phyloP scores from a whole-genome alignment of 2,113 vertebrate genomes.

The Triplophysa dalaica region DNA sequence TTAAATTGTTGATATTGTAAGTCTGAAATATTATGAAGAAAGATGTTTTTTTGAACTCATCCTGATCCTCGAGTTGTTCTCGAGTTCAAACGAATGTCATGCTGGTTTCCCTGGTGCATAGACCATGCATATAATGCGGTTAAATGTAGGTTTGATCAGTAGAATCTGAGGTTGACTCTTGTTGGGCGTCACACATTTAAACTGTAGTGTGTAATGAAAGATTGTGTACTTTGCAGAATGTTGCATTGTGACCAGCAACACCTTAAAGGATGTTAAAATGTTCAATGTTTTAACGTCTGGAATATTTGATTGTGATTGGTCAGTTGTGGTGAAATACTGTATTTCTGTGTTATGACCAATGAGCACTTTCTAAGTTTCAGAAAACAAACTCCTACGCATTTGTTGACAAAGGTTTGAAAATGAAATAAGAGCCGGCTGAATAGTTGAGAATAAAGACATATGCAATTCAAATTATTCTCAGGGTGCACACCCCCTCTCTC shows the following conservation, averaged over 20 bases:
- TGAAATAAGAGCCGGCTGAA: not conserved
- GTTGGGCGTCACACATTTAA: not conserved
- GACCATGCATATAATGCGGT: not conserved
- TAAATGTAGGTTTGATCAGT: slow-evolving; percentile 5
- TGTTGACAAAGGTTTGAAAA: not conserved
- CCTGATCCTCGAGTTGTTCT: not conserved
- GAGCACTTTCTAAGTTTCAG: too few species aligned
- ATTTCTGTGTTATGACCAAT: too few species aligned
- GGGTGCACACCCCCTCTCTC: not conserved
- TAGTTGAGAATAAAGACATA: not conserved
- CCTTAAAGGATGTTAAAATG: too few species aligned
- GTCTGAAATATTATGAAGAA: not conserved
- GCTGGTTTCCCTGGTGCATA: slow-evolving; percentile 24
- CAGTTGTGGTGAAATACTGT: too few species aligned
- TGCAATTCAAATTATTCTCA: not conserved
- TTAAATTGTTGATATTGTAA: not conserved
- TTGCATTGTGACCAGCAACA: too few species aligned
- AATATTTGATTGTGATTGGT: too few species aligned
- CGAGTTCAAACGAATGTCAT: slow-evolving; percentile 35
- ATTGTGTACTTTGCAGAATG: too few species aligned
- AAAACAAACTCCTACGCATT: too few species aligned
- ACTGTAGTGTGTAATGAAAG: not conserved
- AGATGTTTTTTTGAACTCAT: slow-evolving; percentile 13
- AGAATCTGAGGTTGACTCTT: slow-evolving; percentile 13
- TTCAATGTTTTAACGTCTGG: too few species aligned